A percentile compares a stretch with the other conserved stretches of the same genome.
phyloP scores from a whole-genome alignment of 2,797 vertebrate species.

The Sparidentex hasta region DNA sequence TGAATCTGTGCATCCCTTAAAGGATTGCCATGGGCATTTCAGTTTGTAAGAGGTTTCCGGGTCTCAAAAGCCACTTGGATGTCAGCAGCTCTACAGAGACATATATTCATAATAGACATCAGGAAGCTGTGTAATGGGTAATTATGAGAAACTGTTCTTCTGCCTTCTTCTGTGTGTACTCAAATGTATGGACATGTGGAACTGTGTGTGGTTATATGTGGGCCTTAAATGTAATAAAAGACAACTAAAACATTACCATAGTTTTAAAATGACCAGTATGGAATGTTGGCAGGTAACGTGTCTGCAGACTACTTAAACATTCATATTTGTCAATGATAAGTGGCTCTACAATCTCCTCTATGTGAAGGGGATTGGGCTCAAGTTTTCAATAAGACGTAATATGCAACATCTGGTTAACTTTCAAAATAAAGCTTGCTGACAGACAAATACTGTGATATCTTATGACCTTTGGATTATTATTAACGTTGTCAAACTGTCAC shows the following conservation, averaged over 20 bases:
- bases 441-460: no score
- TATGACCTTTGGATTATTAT: no score
- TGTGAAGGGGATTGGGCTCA: no score
- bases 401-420: no score
- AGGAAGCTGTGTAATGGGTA: slow-evolving; percentile 15
- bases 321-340: no score
- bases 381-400: no score
- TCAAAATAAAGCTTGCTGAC: no score
- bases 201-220: neutral
- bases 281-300: no score
- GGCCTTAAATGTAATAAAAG: neutral
- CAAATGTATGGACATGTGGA: neutral
- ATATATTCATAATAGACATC: slow-evolving; percentile 8
- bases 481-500: no score
- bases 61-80: slow-evolving; percentile 23
- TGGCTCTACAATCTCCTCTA: no score
- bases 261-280: neutral
- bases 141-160: neutral
- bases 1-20: neutral
- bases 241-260: neutral
- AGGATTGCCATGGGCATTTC: slow-evolving; percentile 7
- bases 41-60: slow-evolving; percentile 8
- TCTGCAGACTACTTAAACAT: no score
- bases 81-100: slow-evolving; percentile 14
- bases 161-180: slow-evolving; percentile 5